Evolutionary conservation across 2,113 vertebrate genomes (phyloP), one percentile per base, ranked within the genome.

Genomic region (Saguinus imperator): DNA sequence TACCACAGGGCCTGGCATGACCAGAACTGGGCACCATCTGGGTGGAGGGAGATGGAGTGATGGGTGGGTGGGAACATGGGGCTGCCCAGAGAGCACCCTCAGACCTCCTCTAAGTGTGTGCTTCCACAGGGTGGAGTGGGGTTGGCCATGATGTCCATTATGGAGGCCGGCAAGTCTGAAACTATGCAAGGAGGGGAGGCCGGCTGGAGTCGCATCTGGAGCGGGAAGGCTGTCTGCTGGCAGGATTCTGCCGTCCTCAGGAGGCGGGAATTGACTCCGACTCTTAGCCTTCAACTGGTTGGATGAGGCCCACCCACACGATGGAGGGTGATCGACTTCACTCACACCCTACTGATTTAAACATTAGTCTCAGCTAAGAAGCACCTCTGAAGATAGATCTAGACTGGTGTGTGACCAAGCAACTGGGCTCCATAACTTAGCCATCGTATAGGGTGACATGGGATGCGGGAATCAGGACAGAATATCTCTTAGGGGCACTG

Each of bases 101-200:
- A 32, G 68, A 40, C 16, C 0, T 12, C 7, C 73, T 32, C 6
- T 1, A 4, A 8, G 8, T 11, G 1, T 18, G 21, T 14, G 64
- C 6, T 72, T 13, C n/a, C 11, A 1, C 18, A 25, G 27, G 11
- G 27, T 11, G 14, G 29, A 23, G 1, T 40, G 29, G 9, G 10
- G 13, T 23, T 6, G 45, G 29, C 7, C 6, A 7, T 1, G 1
- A 32, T 7, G 3, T 9, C 18, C 20, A 21, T 9, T 37, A 6
- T 68, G 37, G 48, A 66, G 12, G 8, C 14, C 9, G 29, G 73
- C 13, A n/a, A 58, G 58, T 70, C 27, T 52, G 23, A 72, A 35
- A 25, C 70, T 20, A 10, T 61, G 6, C 35, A 16, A n/a, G 8
- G 35, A 8, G 57, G 68, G 1, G 29, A 16, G 1, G 40, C 8